Conservation (phyloP, 1,140 invertebrate genomes). For the Cotesia chilonis region DNA sequence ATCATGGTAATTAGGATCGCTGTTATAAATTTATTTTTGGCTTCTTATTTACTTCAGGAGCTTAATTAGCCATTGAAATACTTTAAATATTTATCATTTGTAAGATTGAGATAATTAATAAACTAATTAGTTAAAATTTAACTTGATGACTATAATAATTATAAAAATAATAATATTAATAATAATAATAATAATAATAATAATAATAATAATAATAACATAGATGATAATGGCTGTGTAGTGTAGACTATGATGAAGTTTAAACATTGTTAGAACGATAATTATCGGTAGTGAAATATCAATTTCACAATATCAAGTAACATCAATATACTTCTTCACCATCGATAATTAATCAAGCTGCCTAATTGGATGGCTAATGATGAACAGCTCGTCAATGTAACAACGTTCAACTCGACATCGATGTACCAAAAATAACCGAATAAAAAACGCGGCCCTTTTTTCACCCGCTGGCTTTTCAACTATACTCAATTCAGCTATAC, state of each 20-base stretch:
- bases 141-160: too few relatives aligned
- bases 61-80: too few relatives aligned
- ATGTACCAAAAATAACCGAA: constrained; percentile 14
- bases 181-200: too few relatives aligned
- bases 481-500: constrained; percentile 3
- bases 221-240: too few relatives aligned
- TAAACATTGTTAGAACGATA: neutral
- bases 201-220: too few relatives aligned
- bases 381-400: neutral
- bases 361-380: constrained; percentile 38
- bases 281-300: constrained; percentile 8
- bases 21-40: constrained; percentile 24
- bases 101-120: neutral
- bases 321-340: constrained; percentile 36
- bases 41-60: too few relatives aligned
- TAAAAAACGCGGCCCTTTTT: neutral
- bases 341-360: constrained; percentile 40
- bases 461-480: constrained; percentile 14
- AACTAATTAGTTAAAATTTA: too few relatives aligned
- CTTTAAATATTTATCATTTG: too few relatives aligned
- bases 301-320: neutral
- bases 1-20: constrained; percentile 49
- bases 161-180: too few relatives aligned
- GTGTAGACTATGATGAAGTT: neutral
- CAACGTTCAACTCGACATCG: too few relatives aligned